Evolutionary conservation across 1,140 invertebrate genomes (phyloP).

Genomic region (Procambarus clarkii): DNA sequence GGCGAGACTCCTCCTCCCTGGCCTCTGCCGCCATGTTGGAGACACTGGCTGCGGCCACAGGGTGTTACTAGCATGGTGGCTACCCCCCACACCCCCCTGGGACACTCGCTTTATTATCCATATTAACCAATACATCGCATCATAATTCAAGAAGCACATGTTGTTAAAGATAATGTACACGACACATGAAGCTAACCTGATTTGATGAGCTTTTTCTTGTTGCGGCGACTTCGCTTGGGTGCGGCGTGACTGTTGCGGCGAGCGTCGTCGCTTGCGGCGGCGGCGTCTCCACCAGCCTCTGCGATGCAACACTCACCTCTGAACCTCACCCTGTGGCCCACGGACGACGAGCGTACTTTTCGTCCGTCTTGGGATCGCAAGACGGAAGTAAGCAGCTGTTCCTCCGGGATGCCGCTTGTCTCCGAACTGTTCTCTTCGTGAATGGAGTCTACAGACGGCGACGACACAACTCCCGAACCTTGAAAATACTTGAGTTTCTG

Average conservation of each 20-base stretch:
- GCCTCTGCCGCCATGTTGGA: constrained; percentile 7
- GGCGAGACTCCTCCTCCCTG: not conserved
- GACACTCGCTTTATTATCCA: not conserved
- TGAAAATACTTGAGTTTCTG: not conserved
- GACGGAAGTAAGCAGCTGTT: constrained; percentile 7
- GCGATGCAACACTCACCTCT: constrained; percentile 39
- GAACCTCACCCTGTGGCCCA: constrained; percentile 56
- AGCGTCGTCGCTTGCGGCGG: not conserved
- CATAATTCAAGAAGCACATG: not conserved
- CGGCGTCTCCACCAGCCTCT: constrained; percentile 24
- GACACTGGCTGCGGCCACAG: constrained; percentile 33
- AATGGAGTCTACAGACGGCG: not conserved
- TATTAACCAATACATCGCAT: not conserved
- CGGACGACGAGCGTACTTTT: constrained; percentile 36
- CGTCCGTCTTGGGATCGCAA: constrained; percentile 9
- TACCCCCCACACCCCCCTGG: not conserved
- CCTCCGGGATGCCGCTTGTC: not conserved
- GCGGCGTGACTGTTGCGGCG: not conserved
- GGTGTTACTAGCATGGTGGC: not conserved
- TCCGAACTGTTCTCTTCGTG: not conserved
- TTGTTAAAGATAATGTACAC: not conserved
- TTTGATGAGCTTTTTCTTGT: constrained; percentile 37
- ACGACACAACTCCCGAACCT: not conserved
- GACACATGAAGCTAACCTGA: constrained; percentile 43
- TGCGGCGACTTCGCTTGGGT: constrained; percentile 14